A percentile compares a stretch with the other conserved stretches of the same genome.
phyloP scores from a whole-genome alignment of 2,113 vertebrate species.

The Coturnix japonica region DNA sequence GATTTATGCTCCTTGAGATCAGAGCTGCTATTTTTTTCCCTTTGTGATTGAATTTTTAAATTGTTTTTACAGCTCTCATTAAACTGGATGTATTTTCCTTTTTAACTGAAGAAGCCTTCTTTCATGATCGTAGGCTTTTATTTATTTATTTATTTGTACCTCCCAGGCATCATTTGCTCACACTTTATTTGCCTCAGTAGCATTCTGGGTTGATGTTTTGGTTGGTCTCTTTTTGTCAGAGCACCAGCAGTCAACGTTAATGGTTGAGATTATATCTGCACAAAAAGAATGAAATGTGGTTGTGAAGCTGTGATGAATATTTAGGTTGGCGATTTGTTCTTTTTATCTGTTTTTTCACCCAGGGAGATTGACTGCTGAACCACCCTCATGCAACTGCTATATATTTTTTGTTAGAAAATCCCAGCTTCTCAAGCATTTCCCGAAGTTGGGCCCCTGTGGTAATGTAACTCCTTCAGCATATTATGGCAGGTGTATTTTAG shows the following conservation, averaged over 20 bases:
- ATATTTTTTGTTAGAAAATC: background rate
- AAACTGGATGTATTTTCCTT: background rate
- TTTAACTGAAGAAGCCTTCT: background rate
- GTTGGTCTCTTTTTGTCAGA: background rate
- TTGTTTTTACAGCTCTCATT: background rate
- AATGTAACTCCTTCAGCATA: background rate
- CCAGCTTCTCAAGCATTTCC: background rate
- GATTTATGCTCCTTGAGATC: background rate
- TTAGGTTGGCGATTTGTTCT: background rate
- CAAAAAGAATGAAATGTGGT: background rate
- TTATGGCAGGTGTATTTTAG: background rate
- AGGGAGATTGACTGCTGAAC: background rate
- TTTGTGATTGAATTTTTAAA: background rate
- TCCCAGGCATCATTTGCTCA: background rate
- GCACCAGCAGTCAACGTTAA: background rate
- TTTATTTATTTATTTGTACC: background rate
- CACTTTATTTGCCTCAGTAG: background rate
- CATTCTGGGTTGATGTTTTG: conserved; percentile 22
- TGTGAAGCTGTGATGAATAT: background rate
- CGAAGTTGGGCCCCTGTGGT: background rate
- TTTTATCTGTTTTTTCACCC: background rate
- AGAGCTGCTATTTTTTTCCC: background rate
- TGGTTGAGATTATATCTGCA: background rate
- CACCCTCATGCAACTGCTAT: background rate
- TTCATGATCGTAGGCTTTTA: background rate